Evolutionary conservation across 2,888 invertebrate genomes (phyloP).

Genomic region (Philereme vetulata): DNA sequence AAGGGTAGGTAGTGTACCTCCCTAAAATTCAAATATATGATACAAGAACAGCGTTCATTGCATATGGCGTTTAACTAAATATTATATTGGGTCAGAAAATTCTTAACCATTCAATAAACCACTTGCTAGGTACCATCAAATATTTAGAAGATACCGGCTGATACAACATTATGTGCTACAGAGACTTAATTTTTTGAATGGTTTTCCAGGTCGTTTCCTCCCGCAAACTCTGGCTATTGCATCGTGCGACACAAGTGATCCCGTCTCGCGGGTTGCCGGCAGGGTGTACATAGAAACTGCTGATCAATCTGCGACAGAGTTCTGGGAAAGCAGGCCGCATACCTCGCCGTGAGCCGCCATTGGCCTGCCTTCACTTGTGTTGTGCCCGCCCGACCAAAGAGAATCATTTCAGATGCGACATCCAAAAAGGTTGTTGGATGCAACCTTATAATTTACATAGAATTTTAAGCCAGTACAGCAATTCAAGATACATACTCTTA

Average conservation of each 20-base stretch:
- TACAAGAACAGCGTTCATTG: too few relatives aligned
- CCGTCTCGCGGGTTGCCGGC: slow-evolving; percentile 50
- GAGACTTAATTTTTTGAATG: too few relatives aligned
- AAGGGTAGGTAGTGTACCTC: too few relatives aligned
- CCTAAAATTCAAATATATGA: too few relatives aligned
- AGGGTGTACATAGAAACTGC: slow-evolving; percentile 32
- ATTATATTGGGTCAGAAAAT: too few relatives aligned
- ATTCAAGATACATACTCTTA: too few relatives aligned
- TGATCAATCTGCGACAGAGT: slow-evolving; percentile 41
- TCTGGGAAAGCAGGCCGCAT: slow-evolving; percentile 82
- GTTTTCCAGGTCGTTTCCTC: not conserved
- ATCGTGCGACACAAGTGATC: slow-evolving; percentile 48
- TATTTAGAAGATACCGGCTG: too few relatives aligned
- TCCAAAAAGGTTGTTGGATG: slow-evolving; percentile 26
- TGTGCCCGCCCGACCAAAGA: slow-evolving; percentile 57
- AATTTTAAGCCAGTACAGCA: slow-evolving; percentile 5
- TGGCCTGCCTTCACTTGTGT: slow-evolving; percentile 57
- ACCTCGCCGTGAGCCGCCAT: slow-evolving; percentile 65
- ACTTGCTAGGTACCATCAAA: too few relatives aligned
- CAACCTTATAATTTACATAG: not conserved
- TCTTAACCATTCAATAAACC: too few relatives aligned
- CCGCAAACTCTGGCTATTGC: slow-evolving; percentile 15
- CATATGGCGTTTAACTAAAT: too few relatives aligned
- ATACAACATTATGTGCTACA: too few relatives aligned
- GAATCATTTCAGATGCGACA: slow-evolving; percentile 37